Percentiles rank a stretch among this genome's conserved stretches.
These are phyloP conservation scores for Myotis davidii DNA, from an alignment of 2,113 vertebrate genomes.

Conservation along the genomic window DNA sequence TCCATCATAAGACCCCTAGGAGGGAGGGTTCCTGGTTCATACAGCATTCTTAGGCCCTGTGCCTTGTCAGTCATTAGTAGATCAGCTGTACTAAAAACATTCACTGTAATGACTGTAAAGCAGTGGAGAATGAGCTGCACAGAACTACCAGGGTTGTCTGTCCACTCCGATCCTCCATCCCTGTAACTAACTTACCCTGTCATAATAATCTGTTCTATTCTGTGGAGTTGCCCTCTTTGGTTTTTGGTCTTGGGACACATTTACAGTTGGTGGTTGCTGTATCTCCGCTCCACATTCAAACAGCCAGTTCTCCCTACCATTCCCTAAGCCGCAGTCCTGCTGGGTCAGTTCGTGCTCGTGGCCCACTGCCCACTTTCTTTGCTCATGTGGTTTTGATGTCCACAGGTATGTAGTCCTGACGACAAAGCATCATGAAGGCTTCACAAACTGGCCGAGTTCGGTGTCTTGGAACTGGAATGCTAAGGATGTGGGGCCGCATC, in stretches of 20 bases:
- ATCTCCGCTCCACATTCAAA: not conserved
- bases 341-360: not conserved
- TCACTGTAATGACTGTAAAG: not conserved
- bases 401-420: conserved; percentile 96
- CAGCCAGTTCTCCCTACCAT: not conserved
- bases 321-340: not conserved
- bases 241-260: not conserved
- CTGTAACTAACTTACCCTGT: not conserved
- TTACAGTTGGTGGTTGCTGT: not conserved
- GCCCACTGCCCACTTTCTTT: not conserved
- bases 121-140: not conserved
- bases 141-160: not conserved
- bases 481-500: conserved; percentile 90
- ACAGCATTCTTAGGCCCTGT: not conserved
- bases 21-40: not conserved
- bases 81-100: not conserved
- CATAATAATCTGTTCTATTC: not conserved
- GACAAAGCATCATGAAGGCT: conserved; percentile 96
- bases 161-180: not conserved
- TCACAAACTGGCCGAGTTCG: conserved; percentile 93
- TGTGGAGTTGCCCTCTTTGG: not conserved
- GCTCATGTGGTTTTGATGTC: not conserved
- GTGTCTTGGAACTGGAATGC: conserved; percentile 99
- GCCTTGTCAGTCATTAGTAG: not conserved
- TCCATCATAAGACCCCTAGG: not conserved